Evolutionary conservation across 2,888 invertebrate species (phyloP).

Genomic region (Conomelus anceps): DNA sequence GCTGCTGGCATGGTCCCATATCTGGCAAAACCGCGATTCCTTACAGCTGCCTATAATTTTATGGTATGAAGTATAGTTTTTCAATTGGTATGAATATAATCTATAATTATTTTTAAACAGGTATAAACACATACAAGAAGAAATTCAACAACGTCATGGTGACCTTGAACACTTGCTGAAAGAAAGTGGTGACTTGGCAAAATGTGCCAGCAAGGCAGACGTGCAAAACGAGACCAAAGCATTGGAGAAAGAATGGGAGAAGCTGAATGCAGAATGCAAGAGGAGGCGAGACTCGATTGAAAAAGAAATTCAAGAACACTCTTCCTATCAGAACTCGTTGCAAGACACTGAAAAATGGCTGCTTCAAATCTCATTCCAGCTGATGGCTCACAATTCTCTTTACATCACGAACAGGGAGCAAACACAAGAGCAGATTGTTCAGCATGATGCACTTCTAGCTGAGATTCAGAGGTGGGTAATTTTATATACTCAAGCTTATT

Average conservation of each 20-base stretch:
- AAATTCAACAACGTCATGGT: conserved; percentile 67
- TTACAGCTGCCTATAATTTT: too few relatives aligned
- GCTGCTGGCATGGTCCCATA: too few relatives aligned
- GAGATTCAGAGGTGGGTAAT: conserved; percentile 45
- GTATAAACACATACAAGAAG: conserved; percentile 65
- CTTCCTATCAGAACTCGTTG: conserved; percentile 77
- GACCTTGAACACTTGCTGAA: conserved; percentile 67
- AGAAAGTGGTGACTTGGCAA: conserved; percentile 69
- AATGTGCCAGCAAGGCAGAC: conserved; percentile 60
- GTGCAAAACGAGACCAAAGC: conserved; percentile 60
- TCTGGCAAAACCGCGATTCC: too few relatives aligned
- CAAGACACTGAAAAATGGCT: conserved; percentile 96
- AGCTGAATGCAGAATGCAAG: conserved; percentile 56
- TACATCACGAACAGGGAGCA: conserved; percentile 88
- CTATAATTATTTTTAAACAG: conserved; percentile 19
- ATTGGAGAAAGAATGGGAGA: conserved; percentile 63
- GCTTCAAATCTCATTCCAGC: conserved; percentile 85
- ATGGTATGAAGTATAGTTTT: too few relatives aligned
- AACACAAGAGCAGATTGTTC: conserved; percentile 83
- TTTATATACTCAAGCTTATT: too few relatives aligned
- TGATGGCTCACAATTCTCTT: conserved; percentile 92
- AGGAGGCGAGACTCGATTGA: conserved; percentile 51
- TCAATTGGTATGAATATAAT: not conserved
- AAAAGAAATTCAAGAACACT: conserved; percentile 75
- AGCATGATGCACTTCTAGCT: conserved; percentile 66